phyloP scores from a whole-genome alignment of 2,797 vertebrate species.

The Etheostoma nigrum region DNA sequence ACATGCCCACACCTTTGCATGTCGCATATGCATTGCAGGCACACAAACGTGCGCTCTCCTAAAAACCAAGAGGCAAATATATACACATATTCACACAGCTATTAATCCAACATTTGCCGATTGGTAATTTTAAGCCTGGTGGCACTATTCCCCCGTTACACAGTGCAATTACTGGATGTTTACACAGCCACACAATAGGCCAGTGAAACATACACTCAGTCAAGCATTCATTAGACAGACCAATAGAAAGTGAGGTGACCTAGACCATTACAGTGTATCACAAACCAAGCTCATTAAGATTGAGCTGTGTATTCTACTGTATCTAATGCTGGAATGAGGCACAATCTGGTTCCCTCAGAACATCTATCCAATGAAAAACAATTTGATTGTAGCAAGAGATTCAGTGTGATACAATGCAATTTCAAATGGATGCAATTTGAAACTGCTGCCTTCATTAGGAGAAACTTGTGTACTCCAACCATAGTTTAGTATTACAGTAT shows the following conservation, averaged over 20 bases:
- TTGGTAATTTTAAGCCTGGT: conserved; percentile 73
- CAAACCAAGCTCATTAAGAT: conserved; percentile 55
- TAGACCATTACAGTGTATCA: conserved; percentile 54
- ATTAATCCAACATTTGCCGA: conserved; percentile 77
- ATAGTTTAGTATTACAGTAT: not conserved
- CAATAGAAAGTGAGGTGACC: conserved; percentile 67
- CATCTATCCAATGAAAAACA: conserved; percentile 18
- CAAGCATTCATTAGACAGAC: conserved; percentile 75
- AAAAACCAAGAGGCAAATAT: conserved; percentile 46
- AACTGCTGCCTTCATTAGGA: not conserved
- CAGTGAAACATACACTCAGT: conserved; percentile 70
- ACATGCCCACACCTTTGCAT: conserved; percentile 1
- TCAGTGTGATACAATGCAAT: not conserved
- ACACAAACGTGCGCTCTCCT: conserved; percentile 13
- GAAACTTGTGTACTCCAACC: not conserved
- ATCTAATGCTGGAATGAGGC: conserved; percentile 20
- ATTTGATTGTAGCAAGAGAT: not conserved
- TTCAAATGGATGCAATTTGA: not conserved
- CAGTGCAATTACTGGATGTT: conserved; percentile 79
- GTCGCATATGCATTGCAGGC: conserved; percentile 23
- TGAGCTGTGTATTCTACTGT: conserved; percentile 43
- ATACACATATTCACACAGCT: conserved; percentile 55
- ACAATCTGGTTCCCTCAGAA: not conserved
- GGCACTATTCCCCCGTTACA: conserved; percentile 69
- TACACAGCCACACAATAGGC: conserved; percentile 74